phyloP scores from a whole-genome alignment of 2,888 invertebrate species.

The Lissonota sp. region DNA sequence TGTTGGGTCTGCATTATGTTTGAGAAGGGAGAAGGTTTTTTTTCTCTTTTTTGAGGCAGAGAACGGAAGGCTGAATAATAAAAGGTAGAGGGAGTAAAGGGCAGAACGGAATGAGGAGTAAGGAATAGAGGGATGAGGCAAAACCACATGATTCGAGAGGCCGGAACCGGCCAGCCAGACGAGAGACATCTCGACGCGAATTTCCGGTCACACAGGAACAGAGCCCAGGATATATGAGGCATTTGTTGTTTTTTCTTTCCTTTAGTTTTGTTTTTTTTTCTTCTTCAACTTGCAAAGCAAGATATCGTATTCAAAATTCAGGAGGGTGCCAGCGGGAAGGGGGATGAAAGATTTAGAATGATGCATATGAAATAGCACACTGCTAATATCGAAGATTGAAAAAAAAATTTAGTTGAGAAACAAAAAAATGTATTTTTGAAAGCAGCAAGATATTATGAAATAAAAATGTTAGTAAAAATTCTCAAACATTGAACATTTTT shows the following conservation, averaged over 20 bases:
- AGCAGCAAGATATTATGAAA: no score
- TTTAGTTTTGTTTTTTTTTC: background rate
- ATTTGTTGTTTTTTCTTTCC: slow-evolving; percentile 50
- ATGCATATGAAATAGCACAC: background rate
- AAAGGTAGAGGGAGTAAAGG: slow-evolving; percentile 1
- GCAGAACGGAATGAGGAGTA: background rate
- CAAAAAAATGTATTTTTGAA: background rate
- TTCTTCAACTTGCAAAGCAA: no score
- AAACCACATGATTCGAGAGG: slow-evolving; percentile 69
- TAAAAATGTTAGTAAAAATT: no score
- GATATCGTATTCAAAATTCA: background rate
- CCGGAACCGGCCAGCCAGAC: slow-evolving; percentile 61
- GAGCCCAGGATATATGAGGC: slow-evolving; percentile 34
- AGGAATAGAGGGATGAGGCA: slow-evolving; percentile 64
- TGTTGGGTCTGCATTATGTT: slow-evolving; percentile 40
- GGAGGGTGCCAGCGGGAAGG: slow-evolving; percentile 1
- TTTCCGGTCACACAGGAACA: slow-evolving; percentile 69
- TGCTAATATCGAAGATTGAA: no score
- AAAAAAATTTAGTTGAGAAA: background rate
- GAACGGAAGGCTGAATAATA: slow-evolving; percentile 30
- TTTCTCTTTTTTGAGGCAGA: slow-evolving; percentile 55
- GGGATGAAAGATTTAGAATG: slow-evolving; percentile 31
- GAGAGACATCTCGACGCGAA: slow-evolving; percentile 68
- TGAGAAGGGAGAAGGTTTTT: slow-evolving; percentile 63
- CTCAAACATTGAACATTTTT: no score